Conservation (phyloP, 2,888 invertebrate genomes). For the Xestobium rufovillosum region DNA sequence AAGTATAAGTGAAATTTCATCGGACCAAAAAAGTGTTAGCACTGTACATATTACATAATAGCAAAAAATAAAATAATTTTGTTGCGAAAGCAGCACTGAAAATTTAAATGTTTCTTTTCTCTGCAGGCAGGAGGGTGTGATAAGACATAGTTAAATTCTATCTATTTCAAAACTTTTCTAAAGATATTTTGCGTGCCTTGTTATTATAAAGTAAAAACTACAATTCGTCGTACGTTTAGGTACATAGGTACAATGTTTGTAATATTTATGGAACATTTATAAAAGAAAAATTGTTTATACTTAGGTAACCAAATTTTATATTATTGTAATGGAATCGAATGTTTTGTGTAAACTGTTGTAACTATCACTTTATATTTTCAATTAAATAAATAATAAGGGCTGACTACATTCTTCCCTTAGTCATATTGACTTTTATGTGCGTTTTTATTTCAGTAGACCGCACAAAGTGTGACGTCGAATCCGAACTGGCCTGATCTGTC, state of each 20-base stretch:
- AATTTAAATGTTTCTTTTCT: constrained; percentile 32
- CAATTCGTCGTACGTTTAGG: constrained; percentile 14
- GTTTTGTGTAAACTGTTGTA: constrained; percentile 34
- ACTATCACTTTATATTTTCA: constrained; percentile 43
- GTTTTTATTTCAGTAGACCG: too few relatives aligned
- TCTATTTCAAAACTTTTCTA: constrained; percentile 34
- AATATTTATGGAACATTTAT: constrained; percentile 29
- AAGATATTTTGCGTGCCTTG: constrained; percentile 43
- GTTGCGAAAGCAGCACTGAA: too few relatives aligned
- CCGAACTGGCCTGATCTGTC: too few relatives aligned
- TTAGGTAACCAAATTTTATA: too few relatives aligned
- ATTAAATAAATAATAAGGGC: constrained; percentile 39
- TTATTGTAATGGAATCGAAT: constrained; percentile 40
- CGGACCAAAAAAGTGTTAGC: too few relatives aligned
- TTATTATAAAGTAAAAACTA: constrained; percentile 26
- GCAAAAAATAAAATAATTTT: too few relatives aligned
- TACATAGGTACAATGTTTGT: constrained; percentile 27
- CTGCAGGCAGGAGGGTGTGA: too few relatives aligned
- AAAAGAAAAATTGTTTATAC: constrained; percentile 28
- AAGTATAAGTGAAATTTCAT: too few relatives aligned
- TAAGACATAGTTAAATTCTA: too few relatives aligned
- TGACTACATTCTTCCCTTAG: constrained; percentile 40
- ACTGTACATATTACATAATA: too few relatives aligned
- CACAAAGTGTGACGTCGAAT: too few relatives aligned
- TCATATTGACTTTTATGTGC: constrained; percentile 41